Evolutionary conservation across 2,113 vertebrate genomes (phyloP), one percentile per base, ranked within the genome.

Genomic region (Himantopus leucocephalus): DNA sequence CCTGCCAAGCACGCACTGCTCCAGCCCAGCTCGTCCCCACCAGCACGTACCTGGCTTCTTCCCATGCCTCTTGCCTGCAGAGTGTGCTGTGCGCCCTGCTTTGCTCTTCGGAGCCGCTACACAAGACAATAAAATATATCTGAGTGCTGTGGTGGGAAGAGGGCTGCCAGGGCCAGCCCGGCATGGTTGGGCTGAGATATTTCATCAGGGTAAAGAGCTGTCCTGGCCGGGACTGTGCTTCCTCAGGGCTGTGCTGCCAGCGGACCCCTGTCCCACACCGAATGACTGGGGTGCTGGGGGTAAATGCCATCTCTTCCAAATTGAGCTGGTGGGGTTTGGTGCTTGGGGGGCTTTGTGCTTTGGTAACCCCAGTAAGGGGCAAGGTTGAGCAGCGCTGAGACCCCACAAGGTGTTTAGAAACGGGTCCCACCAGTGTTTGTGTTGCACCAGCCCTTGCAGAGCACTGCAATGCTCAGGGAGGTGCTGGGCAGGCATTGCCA

Each of bases 41-140:
- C 78, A 74, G 52, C 68, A 89, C 96, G 0, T 95, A 98, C 95
- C 96, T 88, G 74, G 18, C 88, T 97, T 97, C 62, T 66, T 97
- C 8, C 72, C 58, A 1, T 91, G 88, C n/a, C 39, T 78, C 88
- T 86, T 91, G 94, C 96, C 96, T 94, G 97, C 90, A 95, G 97
- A 90, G 91, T 97, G 96, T 60, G 91, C 97, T 41, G 90, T n/a
- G 59, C 92, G 92, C 88, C 94, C 88, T 55, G 85, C 13, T 95
- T 97, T 98, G 91, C 91, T 95, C 91, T 93, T 96, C 27, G 94
- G 93, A 81, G 94, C 94, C 1, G 79, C 97, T 97, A 45, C 2
- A 1, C 3, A 35, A 73, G 91, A 92, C 7, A 66, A 71, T 7
- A 88, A 81, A 78, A 75, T 13, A 62, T 5, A 66, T 60, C 81